Evolutionary conservation across 2,888 invertebrate species (phyloP), one percentile per base, ranked within the genome.

Genomic region (Sacculina carcini): DNA sequence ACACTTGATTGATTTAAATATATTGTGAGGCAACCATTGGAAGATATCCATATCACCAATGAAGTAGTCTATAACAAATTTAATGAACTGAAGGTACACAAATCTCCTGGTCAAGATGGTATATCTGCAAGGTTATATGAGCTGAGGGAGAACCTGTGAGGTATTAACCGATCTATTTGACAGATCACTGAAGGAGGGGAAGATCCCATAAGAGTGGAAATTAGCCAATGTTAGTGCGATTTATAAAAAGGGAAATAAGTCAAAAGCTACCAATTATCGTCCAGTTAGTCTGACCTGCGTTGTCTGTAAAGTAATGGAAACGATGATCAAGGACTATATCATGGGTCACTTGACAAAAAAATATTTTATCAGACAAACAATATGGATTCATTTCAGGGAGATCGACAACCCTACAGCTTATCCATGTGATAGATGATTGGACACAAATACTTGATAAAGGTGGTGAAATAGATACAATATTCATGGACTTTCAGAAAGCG

Each of bases 381-480:
- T n/a, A n/a, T n/a, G n/a, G n/a, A n/a, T n/a, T n/a, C n/a, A n/a
- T n/a, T n/a, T n/a, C n/a, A n/a, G n/a, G n/a, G n/a, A n/a, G n/a
- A n/a, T n/a, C n/a, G n/a, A n/a, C 19, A 44, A 36, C 36, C 19
- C 34, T 48, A 9, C 48, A 48, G 23, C 48, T 48, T 14, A 32
- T 48, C n/a, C 32, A 48, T 14, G 48, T 48, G 9, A 14, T 48
- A 36, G 48, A 48, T n/a, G 23, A 21, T 21, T 48, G 48, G 48
- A 48, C 48, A 34, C 21, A 32, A 4, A 19, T 48, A 19, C 32
- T 48, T 16, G 48, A 31, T 48, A 29, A 48, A 6, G 48, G 34
- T 12, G 21, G 36, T 16, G 48, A 21, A 48, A 36, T 48, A n/a
- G 48, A 48, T 31, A 32, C 32, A 29, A 29, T 48, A 14, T 48